Base-by-base conservation (phyloP, 2,113 vertebrate genomes). In the Paramisgurnus dabryanus region DNA sequence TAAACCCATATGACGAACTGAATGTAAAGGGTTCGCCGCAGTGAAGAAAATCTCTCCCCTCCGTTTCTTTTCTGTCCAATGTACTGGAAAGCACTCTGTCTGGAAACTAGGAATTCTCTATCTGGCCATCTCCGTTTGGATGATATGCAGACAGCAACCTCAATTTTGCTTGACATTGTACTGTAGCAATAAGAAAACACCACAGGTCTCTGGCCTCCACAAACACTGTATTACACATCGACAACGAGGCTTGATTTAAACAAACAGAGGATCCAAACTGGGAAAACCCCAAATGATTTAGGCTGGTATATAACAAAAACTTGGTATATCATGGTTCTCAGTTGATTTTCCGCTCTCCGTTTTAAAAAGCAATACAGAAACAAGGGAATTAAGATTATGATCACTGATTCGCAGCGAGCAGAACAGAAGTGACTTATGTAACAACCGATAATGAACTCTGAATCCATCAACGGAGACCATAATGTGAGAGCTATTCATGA, bases 301-400 rank as follows among this genome's bases (percentile, higher is more conserved):
- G 81, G 88, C 85, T 89, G 86, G 87, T 81, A 82, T 45, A 22
- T 66, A 84, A 81, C 82, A 86, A 74, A 71, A 49, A 63, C 9
- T 39, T 13, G 45, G 61, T 69, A 74, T 63, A 81, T 86, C 85
- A 18, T 18, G 27, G 39, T 57, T 70, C 45, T 66, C 63, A 5
- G 17, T 78, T 49, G n/a, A 27, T 68, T 76, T 27, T 49, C 60
- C 4, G 5, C 45, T 64, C 43, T 61, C 74, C 53, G 43, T 41
- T 66, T 77, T 17, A 66, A 91, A 92, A 92, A 92, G 92, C 88
- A 89, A 87, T 53, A 83, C 61, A 84, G 85, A 90, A 87, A 90
- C 88, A 88, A 91, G 91, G 88, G 89, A 72, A 61, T 50, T 85
- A 88, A 87, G 85, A 90, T 79, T 53, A n/a, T 82, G 88, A 86